Conservation (phyloP, 2,797 vertebrate species). For the Triplophysa yarkandensis region DNA sequence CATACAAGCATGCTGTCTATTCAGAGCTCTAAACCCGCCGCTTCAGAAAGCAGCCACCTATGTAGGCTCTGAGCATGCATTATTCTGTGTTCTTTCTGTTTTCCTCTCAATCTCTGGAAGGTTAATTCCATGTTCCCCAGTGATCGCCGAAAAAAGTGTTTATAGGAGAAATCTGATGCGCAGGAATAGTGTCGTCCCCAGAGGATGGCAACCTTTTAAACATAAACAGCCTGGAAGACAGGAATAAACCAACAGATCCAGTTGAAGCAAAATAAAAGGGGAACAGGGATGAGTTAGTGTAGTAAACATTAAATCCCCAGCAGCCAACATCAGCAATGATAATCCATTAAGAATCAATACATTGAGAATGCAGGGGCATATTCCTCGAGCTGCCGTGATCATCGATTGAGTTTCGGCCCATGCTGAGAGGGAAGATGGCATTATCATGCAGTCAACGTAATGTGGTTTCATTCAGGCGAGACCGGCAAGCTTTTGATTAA, state of each 20-base stretch:
- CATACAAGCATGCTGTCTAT: neutral
- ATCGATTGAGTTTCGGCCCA: slow-evolving; percentile 18
- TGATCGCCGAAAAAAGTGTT: slow-evolving; percentile 68
- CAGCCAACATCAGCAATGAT: slow-evolving; percentile 33
- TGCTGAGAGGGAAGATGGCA: slow-evolving; percentile 3
- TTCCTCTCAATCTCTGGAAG: slow-evolving; percentile 14
- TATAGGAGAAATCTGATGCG: slow-evolving; percentile 66
- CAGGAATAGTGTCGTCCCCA: slow-evolving; percentile 57
- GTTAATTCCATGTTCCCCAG: slow-evolving; percentile 39
- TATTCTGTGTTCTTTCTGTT: slow-evolving; percentile 24
- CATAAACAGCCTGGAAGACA: slow-evolving; percentile 26
- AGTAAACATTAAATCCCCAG: slow-evolving; percentile 24
- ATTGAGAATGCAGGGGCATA: slow-evolving; percentile 26
- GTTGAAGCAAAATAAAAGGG: slow-evolving; percentile 23
- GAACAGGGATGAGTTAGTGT: neutral
- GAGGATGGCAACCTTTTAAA: slow-evolving; percentile 55
- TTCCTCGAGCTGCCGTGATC: slow-evolving; percentile 1
- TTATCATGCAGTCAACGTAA: slow-evolving; percentile 46
- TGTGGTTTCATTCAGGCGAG: slow-evolving; percentile 34
- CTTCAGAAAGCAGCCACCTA: neutral
- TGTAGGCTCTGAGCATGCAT: slow-evolving; percentile 3
- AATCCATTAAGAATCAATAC: slow-evolving; percentile 42
- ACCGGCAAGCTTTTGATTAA: slow-evolving; percentile 39
- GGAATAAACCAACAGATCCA: slow-evolving; percentile 23
- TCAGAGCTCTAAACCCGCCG: neutral